A percentile compares a stretch with the other conserved stretches of the same genome.
Evolutionary conservation across 2,888 invertebrate species (phyloP).

Genomic region (Dexiosoma caninum): DNA sequence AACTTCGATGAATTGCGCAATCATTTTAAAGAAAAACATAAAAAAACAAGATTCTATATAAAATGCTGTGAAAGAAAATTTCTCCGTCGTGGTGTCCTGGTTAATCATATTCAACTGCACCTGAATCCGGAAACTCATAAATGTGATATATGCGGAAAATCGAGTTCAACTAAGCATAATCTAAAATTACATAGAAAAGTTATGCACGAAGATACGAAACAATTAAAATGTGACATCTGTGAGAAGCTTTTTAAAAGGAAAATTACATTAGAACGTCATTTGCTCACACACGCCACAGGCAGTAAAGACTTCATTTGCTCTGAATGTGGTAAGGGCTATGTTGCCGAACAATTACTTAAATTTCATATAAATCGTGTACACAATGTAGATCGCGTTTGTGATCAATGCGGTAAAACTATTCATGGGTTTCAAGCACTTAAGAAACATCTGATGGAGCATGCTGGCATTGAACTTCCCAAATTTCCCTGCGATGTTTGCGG

Average conservation of each 20-base stretch:
- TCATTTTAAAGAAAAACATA: slow-evolving; percentile 64
- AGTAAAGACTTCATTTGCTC: slow-evolving; percentile 65
- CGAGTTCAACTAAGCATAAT: slow-evolving; percentile 54
- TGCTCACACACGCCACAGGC: slow-evolving; percentile 61
- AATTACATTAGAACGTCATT: slow-evolving; percentile 58
- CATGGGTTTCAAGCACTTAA: slow-evolving; percentile 57
- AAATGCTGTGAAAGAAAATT: slow-evolving; percentile 65
- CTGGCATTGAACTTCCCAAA: slow-evolving; percentile 57
- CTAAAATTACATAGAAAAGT: slow-evolving; percentile 61
- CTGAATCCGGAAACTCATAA: slow-evolving; percentile 65
- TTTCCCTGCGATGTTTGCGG: slow-evolving; percentile 65
- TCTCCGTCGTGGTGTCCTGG: slow-evolving; percentile 60
- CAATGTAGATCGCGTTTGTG: slow-evolving; percentile 62
- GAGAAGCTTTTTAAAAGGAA: slow-evolving; percentile 56
- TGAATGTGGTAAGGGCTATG: slow-evolving; percentile 63
- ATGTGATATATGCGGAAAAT: slow-evolving; percentile 62
- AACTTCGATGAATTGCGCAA: slow-evolving; percentile 55
- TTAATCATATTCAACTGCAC: slow-evolving; percentile 65
- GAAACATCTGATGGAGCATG: slow-evolving; percentile 63
- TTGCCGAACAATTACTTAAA: slow-evolving; percentile 50
- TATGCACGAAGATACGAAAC: slow-evolving; percentile 39
- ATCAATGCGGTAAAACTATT: slow-evolving; percentile 64
- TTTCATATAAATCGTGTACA: too few relatives aligned
- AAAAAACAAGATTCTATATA: slow-evolving; percentile 57
- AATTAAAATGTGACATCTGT: slow-evolving; percentile 60